Evolutionary conservation across 2,888 invertebrate genomes (phyloP), one percentile per base, ranked within the genome.

Genomic region (Nomada fucata): DNA sequence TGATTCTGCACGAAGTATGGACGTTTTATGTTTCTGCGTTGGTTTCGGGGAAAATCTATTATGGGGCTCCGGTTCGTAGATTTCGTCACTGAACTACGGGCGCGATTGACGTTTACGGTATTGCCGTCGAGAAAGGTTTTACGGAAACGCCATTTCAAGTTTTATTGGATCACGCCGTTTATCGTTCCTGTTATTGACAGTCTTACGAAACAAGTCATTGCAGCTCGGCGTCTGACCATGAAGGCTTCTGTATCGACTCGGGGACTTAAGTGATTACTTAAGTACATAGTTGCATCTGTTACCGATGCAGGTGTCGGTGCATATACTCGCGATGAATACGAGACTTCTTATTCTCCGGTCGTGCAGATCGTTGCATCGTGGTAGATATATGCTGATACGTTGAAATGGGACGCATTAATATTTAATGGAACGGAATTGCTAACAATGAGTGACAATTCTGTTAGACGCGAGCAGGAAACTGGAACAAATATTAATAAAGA

Each of bases 151-250:
- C 47, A n/a, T 36, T 50, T 55, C 61, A 72, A 80, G 57, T 72
- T 68, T 78, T 55, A 78, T 80, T 72, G 55, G 18, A 44, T 47
- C 53, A 68, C 60, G 57, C 13, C 70, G 60, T 23, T 63, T 67
- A 67, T 78, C 55, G 61, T 47, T 64, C 10, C 50, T 57, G 64
- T 57, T 78, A 80, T 57, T 68, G 67, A 72, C 79, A 67, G 61
- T 63, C 55, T 80, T 71, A 50, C 20, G 57, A 72, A 71, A 68
- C 61, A 78, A 67, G 53, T 72, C 71, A 44, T 42, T 60, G 72
- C 23, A 55, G 42, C 53, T 50, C 1, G 5, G 20, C 15, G 65
- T 60, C 63, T 68, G 67, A 63, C 72, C 44, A 7, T 9, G 67
- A 50, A 52, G 64, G 59, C 47, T 64, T 64, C 64, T 47, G 10